A percentile compares a stretch with the other conserved stretches of the same genome.
phyloP scores from a whole-genome alignment of 2,888 invertebrate species.

The Yponomeuta malinellus region DNA sequence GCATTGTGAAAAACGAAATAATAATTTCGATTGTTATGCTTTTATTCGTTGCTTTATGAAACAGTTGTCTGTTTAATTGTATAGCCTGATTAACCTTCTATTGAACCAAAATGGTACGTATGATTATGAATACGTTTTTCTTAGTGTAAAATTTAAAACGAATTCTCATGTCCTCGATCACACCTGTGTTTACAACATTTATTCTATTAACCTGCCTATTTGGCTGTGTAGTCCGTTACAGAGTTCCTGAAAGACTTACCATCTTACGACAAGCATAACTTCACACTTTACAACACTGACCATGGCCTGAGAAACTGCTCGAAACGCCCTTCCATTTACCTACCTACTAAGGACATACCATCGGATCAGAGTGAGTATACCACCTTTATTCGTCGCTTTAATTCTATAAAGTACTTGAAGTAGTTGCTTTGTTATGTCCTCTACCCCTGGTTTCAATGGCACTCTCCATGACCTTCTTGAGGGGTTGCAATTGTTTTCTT shows the following conservation, averaged over 20 bases:
- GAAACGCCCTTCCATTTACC: constrained; percentile 92
- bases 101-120: constrained; percentile 50
- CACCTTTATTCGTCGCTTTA: not conserved
- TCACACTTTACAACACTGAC: constrained; percentile 92
- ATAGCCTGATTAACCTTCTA: constrained; percentile 27
- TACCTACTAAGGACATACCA: constrained; percentile 94
- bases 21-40: constrained; percentile 41
- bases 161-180: constrained; percentile 36
- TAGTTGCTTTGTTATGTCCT: no score
- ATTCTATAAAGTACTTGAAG: not conserved
- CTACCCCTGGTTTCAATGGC: no score
- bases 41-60: constrained; percentile 36
- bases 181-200: constrained; percentile 23
- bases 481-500: no score
- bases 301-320: constrained; percentile 87
- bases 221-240: constrained; percentile 81
- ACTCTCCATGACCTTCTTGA: no score
- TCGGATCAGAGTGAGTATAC: constrained; percentile 89
- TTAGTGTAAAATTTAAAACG: constrained; percentile 24
- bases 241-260: constrained; percentile 95
- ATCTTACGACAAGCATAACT: constrained; percentile 92
- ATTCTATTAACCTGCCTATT: constrained; percentile 18
- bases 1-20: constrained; percentile 12
- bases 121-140: constrained; percentile 19
- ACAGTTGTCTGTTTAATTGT: constrained; percentile 29